Conservation (phyloP, 2,113 vertebrate species). For the Dicrurus megarhynchus region DNA sequence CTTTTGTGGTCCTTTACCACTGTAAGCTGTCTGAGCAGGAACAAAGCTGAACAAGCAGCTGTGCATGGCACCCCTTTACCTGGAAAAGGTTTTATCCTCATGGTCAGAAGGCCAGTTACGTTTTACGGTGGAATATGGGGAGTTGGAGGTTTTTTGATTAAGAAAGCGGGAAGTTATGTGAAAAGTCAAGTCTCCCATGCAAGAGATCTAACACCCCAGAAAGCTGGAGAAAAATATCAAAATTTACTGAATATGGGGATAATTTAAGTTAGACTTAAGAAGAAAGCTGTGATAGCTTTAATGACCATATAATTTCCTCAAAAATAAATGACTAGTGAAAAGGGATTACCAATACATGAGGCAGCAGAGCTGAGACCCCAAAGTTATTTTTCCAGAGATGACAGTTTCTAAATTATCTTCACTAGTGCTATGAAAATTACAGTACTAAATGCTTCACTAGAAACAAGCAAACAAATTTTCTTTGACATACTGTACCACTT, state of each 20-base stretch:
- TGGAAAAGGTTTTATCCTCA: background rate
- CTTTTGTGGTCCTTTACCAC: background rate
- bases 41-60: background rate
- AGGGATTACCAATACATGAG: background rate
- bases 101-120: background rate
- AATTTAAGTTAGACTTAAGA: background rate
- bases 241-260: background rate
- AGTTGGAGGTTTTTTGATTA: background rate
- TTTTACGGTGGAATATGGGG: background rate
- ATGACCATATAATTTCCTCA: background rate
- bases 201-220: background rate
- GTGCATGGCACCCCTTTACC: background rate
- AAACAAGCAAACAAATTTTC: background rate
- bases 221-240: background rate
- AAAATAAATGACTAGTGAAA: background rate
- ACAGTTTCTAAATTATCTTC: background rate
- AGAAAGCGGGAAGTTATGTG: background rate
- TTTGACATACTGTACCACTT: background rate
- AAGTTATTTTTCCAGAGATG: background rate
- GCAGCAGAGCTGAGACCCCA: fast-evolving
- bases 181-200: background rate
- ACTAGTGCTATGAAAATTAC: background rate
- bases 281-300: background rate
- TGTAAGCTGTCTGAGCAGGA: background rate
- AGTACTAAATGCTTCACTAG: background rate